Conservation (phyloP, 2,113 vertebrate species). For the Anolis sagrei region DNA sequence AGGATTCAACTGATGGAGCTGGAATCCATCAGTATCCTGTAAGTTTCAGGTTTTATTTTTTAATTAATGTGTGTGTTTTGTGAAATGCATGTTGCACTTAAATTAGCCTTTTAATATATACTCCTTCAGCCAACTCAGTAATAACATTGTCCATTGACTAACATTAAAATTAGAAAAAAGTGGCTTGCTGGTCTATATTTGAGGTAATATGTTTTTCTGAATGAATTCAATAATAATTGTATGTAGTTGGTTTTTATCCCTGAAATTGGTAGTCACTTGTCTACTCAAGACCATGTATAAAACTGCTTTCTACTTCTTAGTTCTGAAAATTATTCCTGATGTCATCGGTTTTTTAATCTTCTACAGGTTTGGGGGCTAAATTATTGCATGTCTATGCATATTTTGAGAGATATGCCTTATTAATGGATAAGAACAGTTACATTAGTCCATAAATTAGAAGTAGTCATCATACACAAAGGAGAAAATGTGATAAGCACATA, state of each 20-base stretch:
- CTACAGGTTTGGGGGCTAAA: neutral
- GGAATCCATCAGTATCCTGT: neutral
- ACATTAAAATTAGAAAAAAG: neutral
- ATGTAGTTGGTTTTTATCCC: neutral
- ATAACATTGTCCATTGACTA: neutral
- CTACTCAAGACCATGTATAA: neutral
- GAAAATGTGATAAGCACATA: no score
- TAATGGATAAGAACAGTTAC: neutral
- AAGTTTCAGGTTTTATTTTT: neutral
- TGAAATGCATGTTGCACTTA: neutral
- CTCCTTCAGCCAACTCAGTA: neutral
- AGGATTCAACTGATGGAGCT: neutral
- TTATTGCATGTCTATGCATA: neutral
- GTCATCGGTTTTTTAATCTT: neutral
- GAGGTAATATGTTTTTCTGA: neutral
- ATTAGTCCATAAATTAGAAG: no score
- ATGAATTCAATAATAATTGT: neutral
- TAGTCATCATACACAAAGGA: no score
- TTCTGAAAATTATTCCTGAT: neutral
- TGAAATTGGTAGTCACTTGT: neutral
- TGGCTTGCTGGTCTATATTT: neutral
- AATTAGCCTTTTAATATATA: neutral
- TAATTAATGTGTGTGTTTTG: neutral
- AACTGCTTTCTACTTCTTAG: neutral
- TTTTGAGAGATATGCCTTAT: neutral